phyloP scores from a whole-genome alignment of 2,113 vertebrate genomes.

The Myotis lucifugus region DNA sequence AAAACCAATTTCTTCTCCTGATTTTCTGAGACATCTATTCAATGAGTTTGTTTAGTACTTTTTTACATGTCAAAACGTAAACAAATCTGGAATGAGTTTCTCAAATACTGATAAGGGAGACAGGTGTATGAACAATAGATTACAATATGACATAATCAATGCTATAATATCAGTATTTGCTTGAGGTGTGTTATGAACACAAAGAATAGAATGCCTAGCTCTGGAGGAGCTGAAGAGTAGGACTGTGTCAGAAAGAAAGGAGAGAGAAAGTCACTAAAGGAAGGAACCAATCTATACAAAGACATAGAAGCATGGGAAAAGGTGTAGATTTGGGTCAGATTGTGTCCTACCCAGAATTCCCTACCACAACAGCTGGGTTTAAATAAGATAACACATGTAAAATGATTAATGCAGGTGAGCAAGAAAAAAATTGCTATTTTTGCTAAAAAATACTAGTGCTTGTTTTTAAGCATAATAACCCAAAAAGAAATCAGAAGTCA shows the following conservation, averaged over 20 bases:
- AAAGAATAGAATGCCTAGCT: not conserved
- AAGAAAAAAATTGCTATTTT: not conserved
- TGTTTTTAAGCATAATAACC: slow-evolving; percentile 36
- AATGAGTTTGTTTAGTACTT: not conserved
- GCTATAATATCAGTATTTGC: not conserved
- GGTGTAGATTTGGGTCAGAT: not conserved
- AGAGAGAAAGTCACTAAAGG: not conserved
- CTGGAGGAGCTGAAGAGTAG: not conserved
- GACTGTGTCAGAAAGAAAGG: not conserved
- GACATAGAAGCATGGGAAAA: not conserved
- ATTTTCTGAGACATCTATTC: slow-evolving; percentile 5
- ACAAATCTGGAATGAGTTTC: not conserved
- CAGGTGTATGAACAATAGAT: not conserved
- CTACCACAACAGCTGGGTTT: not conserved
- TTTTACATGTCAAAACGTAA: not conserved
- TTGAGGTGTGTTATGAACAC: not conserved
- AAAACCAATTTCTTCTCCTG: not conserved
- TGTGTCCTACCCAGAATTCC: not conserved
- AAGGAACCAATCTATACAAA: not conserved
- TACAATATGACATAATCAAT: not conserved
- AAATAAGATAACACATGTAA: not conserved
- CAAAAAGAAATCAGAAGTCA: not conserved
- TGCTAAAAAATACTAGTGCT: not conserved
- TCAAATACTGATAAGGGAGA: not conserved
- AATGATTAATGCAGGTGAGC: not conserved